A percentile compares a stretch with the other conserved stretches of the same genome.
phyloP scores from a whole-genome alignment of 1,140 invertebrate species.

The Lerema accius region DNA sequence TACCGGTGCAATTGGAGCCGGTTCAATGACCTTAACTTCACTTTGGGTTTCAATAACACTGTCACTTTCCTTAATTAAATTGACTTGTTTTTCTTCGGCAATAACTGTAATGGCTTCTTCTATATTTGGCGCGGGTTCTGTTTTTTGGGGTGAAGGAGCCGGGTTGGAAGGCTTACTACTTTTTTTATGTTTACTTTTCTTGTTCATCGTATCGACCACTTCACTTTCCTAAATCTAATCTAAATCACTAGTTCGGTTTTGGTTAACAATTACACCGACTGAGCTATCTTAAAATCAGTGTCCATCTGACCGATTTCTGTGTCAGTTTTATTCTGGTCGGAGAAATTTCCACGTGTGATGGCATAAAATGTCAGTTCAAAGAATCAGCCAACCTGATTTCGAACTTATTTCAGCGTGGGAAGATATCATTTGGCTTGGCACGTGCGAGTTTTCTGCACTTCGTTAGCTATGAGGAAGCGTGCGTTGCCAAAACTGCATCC shows the following conservation, averaged over 20 bases:
- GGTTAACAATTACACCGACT: conserved; percentile 32
- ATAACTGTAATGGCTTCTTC: conserved; percentile 21
- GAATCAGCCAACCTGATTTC: conserved; percentile 4
- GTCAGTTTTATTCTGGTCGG: conserved; percentile 68
- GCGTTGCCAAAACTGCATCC: conserved; percentile 71
- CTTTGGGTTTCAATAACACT: conserved; percentile 46
- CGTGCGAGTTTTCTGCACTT: conserved; percentile 41
- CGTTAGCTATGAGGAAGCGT: conserved; percentile 63
- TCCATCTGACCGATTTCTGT: conserved; percentile 64
- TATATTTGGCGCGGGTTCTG: conserved; percentile 34
- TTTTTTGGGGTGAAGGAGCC: conserved; percentile 9
- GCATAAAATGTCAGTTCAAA: conserved; percentile 65
- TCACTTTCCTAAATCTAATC: conserved; percentile 6
- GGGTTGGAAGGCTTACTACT: conserved; percentile 50
- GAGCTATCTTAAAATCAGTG: conserved; percentile 38
- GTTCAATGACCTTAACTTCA: conserved; percentile 35
- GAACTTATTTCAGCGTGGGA: neutral
- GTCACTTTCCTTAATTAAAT: conserved; percentile 38
- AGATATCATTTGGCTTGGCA: conserved; percentile 37
- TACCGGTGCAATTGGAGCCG: too few relatives aligned
- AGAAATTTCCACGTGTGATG: conserved; percentile 55
- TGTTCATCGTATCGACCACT: conserved; percentile 56
- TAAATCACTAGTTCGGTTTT: conserved; percentile 10
- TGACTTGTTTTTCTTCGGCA: conserved; percentile 41
- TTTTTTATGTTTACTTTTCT: conserved; percentile 69